Evolutionary conservation across 2,888 invertebrate species (phyloP).

Genomic region (Drosophila melanosoma): DNA sequence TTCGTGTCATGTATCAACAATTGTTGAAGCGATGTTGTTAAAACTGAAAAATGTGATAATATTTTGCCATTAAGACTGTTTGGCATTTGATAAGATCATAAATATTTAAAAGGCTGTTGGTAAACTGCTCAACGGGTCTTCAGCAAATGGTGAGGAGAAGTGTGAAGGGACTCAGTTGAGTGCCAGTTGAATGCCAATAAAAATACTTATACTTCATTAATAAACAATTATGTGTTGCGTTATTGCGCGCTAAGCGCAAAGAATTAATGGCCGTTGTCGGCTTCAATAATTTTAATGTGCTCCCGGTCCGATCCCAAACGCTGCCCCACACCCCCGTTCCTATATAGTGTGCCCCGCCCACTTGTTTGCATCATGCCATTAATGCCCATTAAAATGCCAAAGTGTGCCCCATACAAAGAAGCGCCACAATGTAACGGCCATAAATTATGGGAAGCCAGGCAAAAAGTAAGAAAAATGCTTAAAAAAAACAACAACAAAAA

Average conservation of each 20-base stretch:
- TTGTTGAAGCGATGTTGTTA: not conserved
- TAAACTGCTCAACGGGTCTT: not conserved
- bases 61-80: not conserved
- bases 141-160: not conserved
- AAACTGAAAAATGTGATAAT: not conserved
- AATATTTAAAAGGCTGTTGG: not conserved
- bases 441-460: conserved; percentile 63
- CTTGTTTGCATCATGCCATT: conserved; percentile 49
- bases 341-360: conserved; percentile 3
- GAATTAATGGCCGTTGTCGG: conserved; percentile 77
- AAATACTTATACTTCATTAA: conserved; percentile 89
- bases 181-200: conserved; percentile 84
- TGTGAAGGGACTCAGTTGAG: conserved; percentile 3
- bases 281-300: conserved; percentile 79
- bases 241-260: conserved; percentile 75
- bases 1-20: not conserved
- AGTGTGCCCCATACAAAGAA: conserved; percentile 66
- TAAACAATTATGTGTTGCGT: conserved; percentile 86
- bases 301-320: conserved; percentile 18
- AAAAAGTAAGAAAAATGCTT: conserved; percentile 51
- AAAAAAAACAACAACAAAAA: conserved; percentile 31
- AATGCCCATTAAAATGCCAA: conserved; percentile 79
- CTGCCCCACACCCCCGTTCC: not conserved
- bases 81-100: not conserved
- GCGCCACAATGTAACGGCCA: conserved; percentile 72